Conservation (phyloP, 2,888 invertebrate genomes). For the Drosophila lutescens region DNA sequence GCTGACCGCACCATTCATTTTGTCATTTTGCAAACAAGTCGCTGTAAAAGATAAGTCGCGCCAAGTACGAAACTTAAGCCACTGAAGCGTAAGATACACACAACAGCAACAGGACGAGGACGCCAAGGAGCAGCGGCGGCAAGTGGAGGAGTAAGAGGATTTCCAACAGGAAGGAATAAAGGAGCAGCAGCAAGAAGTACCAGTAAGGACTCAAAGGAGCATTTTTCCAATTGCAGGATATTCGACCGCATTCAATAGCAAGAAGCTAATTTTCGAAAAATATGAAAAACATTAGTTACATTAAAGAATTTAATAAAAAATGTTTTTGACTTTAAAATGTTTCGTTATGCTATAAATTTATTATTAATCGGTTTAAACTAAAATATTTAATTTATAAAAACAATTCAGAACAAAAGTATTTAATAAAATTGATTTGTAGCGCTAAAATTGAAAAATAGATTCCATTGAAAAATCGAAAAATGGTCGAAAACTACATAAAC, state of each 20-base stretch:
- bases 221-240: background rate
- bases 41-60: constrained; percentile 72
- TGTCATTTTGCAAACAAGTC: constrained; percentile 76
- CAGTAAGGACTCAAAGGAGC: constrained; percentile 4
- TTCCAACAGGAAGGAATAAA: constrained; percentile 9
- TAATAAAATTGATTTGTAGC: background rate
- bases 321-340: too few species aligned
- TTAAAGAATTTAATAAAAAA: too few species aligned
- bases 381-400: background rate
- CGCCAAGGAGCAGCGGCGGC: constrained; percentile 17
- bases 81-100: constrained; percentile 74
- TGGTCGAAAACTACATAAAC: constrained; percentile 2
- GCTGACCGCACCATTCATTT: constrained; percentile 80
- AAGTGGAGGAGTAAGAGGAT: background rate
- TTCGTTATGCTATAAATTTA: too few species aligned
- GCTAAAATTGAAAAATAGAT: background rate
- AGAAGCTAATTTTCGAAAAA: background rate
- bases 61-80: constrained; percentile 75
- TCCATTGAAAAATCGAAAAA: background rate
- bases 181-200: background rate
- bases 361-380: too few species aligned
- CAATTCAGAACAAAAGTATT: background rate
- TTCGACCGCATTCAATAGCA: background rate
- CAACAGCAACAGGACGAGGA: constrained; percentile 40
- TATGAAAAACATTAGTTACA: too few species aligned